Conservation (phyloP, 1,140 invertebrate genomes). For the Rhagoletis pomonella region DNA sequence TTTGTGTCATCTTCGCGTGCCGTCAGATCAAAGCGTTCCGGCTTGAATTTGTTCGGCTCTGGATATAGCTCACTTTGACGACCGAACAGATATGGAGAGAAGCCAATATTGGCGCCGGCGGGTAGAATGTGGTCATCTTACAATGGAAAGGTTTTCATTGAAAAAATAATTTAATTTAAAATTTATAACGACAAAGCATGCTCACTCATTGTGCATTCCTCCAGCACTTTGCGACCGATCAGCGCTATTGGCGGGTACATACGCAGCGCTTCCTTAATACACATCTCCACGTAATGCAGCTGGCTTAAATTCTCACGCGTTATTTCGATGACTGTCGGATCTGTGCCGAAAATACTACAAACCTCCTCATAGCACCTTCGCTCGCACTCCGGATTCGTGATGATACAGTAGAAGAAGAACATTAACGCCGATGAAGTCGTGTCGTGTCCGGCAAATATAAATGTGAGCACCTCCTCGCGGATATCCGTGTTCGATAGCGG, state of each 20-base stretch:
- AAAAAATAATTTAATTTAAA: constrained; percentile 59
- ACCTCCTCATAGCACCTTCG: constrained; percentile 72
- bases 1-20: constrained; percentile 73
- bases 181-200: constrained; percentile 71
- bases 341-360: constrained; percentile 72
- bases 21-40: constrained; percentile 80
- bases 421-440: constrained; percentile 71
- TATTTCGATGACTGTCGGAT: constrained; percentile 76
- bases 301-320: constrained; percentile 75
- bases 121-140: constrained; percentile 76
- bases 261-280: constrained; percentile 79
- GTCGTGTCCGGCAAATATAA: constrained; percentile 87
- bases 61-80: constrained; percentile 76
- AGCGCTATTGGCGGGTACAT: constrained; percentile 80
- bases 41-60: constrained; percentile 80
- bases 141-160: constrained; percentile 60
- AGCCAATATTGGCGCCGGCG: constrained; percentile 75
- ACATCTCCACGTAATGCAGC: constrained; percentile 79
- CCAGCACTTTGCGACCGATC: constrained; percentile 76
- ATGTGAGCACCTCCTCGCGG: constrained; percentile 84
- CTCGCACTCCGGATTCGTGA: constrained; percentile 75
- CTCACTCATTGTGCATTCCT: constrained; percentile 75
- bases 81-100: constrained; percentile 77
- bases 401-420: constrained; percentile 63
- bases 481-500: constrained; percentile 81